Evolutionary conservation across 2,888 invertebrate species (phyloP).

Genomic region (Linyphia triangularis): DNA sequence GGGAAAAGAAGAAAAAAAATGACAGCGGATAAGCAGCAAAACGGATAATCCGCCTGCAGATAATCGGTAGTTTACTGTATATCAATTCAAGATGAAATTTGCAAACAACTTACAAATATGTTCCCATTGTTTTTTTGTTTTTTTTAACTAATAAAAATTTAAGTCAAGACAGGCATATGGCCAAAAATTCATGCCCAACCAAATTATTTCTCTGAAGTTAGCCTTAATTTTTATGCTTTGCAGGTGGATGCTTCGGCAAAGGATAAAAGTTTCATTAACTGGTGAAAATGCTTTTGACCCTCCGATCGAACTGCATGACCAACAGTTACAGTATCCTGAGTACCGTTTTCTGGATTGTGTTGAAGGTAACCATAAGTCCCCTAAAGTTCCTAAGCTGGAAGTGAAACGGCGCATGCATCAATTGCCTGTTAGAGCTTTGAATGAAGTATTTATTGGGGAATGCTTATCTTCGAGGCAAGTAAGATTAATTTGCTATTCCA

Average conservation of each 20-base stretch:
- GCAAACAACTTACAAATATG: no score
- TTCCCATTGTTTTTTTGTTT: not conserved
- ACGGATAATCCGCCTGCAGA: no score
- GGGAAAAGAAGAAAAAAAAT: no score
- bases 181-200: not conserved
- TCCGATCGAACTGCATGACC: conserved; percentile 87
- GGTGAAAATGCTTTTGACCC: conserved; percentile 84
- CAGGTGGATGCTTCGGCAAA: conserved; percentile 91
- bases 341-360: conserved; percentile 80
- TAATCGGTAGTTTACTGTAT: no score
- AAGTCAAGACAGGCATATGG: not conserved
- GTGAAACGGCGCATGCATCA: conserved; percentile 81
- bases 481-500: no score
- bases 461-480: conserved; percentile 88
- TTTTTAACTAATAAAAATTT: not conserved
- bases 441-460: conserved; percentile 99
- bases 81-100: no score
- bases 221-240: not conserved
- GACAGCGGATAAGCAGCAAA: no score
- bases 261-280: conserved; percentile 92
- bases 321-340: conserved; percentile 83
- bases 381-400: conserved; percentile 69
- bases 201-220: not conserved
- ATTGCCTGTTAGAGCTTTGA: conserved; percentile 94
- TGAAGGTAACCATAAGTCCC: conserved; percentile 77